Evolutionary conservation across 2,888 invertebrate species (phyloP), one percentile per base, ranked within the genome.

Genomic region (Melanophora roralis): DNA sequence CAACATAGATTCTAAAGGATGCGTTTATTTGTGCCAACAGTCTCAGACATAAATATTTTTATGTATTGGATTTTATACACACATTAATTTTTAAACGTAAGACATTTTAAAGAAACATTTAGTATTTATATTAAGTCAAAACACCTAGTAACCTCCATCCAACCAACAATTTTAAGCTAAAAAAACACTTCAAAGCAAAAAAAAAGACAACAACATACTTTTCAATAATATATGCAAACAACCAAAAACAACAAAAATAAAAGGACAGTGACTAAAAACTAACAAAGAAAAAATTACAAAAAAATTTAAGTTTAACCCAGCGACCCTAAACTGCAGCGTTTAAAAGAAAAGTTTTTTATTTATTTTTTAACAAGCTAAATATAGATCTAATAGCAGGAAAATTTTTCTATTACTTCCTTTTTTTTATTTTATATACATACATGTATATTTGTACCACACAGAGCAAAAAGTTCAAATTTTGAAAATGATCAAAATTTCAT

Each of bases 121-220:
- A 65, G 74, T 59, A 51, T 74, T 51, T 21, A 64, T 53, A 71
- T 60, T 60, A 72, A 72, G 45, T 72, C 43, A 62, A 62, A 55
- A 53, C 45, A 43, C 72, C 27, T 34, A 43, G 27, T 38, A 49
- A 21, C 21, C 21, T 27, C 38, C 45, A 67, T 40, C n/a, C 57
- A 57, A 19, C 12, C n/a, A n/a, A n/a, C n/a, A n/a, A n/a, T n/a
- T n/a, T 34, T 14, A 1, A 14, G 27, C 40, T 40, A 49, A 5
- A 23, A 12, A 65, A 53, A 43, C 34, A 71, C 34, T 43, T 14
- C 1, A 47, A 53, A 9, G 19, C 60, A 67, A 40, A 16, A 49
- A 60, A 62, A 45, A 11, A 51, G 57, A 9, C 49, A 62, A 9
- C 49, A 62, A 40, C 7, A 21, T 38, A 43, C 34, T 59, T 49